phyloP scores from a whole-genome alignment of 2,797 vertebrate species.

The Lutjanus argentimaculatus region DNA sequence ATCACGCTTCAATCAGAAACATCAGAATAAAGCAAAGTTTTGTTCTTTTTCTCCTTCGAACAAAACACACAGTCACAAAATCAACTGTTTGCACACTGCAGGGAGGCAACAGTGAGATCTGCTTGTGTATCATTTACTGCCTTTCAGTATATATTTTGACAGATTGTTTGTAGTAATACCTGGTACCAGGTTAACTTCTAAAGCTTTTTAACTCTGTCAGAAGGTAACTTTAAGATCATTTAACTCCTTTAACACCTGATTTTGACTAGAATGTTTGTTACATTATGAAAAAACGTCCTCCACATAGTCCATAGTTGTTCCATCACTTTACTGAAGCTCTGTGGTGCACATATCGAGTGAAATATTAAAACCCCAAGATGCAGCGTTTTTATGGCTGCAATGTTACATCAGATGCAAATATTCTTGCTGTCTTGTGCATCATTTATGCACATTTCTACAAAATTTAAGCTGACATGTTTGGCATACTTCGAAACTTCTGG shows the following conservation, averaged over 20 bases:
- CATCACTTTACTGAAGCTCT: constrained; percentile 20
- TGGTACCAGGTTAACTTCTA: background rate
- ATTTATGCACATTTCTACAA: constrained; percentile 27
- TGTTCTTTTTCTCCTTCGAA: constrained; percentile 23
- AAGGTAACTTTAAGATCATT: constrained; percentile 27
- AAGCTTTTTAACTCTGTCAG: constrained; percentile 14
- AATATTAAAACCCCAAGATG: constrained; percentile 8
- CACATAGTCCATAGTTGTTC: background rate
- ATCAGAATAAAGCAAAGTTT: constrained; percentile 28
- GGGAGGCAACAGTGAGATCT: constrained; percentile 15
- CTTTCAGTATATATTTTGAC: constrained; percentile 6
- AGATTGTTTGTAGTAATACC: background rate
- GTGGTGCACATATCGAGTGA: background rate
- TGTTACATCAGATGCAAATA: constrained; percentile 46
- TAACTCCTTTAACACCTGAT: constrained; percentile 21
- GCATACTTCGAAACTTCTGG: constrained; percentile 8
- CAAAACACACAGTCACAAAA: constrained; percentile 29
- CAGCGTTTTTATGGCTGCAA: constrained; percentile 10
- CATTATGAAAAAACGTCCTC: background rate
- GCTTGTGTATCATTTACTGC: background rate
- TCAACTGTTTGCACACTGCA: constrained; percentile 6
- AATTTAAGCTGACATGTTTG: constrained; percentile 20
- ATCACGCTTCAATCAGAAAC: constrained; percentile 42
- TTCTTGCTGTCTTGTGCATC: constrained; percentile 28
- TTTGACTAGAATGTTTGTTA: background rate